Evolutionary conservation across 2,113 vertebrate genomes (phyloP).

Genomic region (Lasiurus borealis): DNA sequence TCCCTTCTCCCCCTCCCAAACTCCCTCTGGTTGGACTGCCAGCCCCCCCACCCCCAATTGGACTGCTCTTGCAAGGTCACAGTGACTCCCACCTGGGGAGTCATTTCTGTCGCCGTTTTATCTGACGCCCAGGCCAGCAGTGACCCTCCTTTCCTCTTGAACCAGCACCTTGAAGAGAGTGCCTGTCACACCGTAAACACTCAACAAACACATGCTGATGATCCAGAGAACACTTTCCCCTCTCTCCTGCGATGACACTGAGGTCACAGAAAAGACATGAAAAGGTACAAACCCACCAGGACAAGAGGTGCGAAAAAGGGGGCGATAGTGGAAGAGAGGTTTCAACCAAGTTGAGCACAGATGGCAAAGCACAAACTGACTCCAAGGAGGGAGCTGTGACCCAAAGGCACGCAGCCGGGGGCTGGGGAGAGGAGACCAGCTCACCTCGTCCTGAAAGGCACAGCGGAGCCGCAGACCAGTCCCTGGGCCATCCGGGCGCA

Average conservation of each 20-base stretch:
- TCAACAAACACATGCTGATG: not conserved
- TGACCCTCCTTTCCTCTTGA: not conserved
- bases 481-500: not conserved
- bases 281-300: not conserved
- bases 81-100: not conserved
- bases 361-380: not conserved
- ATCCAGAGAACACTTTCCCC: not conserved
- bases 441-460: not conserved
- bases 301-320: not conserved
- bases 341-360: not conserved
- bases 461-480: not conserved
- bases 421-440: not conserved
- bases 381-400: not conserved
- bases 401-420: not conserved
- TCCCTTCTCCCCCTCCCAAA: not conserved
- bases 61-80: not conserved
- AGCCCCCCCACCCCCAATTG: not conserved
- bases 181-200: not conserved
- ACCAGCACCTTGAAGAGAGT: not conserved
- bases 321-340: not conserved
- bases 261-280: not conserved
- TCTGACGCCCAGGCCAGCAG: not conserved
- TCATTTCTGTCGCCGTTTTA: rapidly evolving
- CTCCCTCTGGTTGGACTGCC: too few relatives aligned
- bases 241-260: not conserved